These are phyloP conservation scores for Pelmatolapia mariae DNA, from an alignment of 2,113 vertebrate species.

Conservation along the genomic window DNA sequence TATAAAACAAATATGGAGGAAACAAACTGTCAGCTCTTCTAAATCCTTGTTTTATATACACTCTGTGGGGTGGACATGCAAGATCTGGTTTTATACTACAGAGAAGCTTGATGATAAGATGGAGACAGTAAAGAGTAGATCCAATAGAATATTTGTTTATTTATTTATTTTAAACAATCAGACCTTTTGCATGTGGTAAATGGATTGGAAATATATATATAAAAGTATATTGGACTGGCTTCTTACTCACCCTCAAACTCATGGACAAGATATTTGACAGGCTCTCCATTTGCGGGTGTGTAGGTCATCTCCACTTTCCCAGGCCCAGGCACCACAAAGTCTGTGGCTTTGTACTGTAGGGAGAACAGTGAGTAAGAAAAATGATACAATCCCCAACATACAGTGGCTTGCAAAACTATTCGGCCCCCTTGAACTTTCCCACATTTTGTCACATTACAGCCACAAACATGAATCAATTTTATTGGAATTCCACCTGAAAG, in stretches of 20 bases:
- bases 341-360: slow-evolving; percentile 92
- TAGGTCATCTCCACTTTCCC: slow-evolving; percentile 93
- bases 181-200: background rate
- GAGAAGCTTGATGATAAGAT: background rate
- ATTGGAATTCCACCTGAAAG: no score
- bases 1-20: background rate
- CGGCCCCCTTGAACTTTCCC: no score
- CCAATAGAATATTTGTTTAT: background rate
- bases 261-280: slow-evolving; percentile 81
- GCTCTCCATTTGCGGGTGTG: slow-evolving; percentile 78
- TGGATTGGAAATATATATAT: rapidly evolving
- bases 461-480: no score
- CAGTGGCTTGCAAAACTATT: no score
- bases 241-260: slow-evolving; percentile 83
- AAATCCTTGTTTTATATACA: background rate
- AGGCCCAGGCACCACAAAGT: slow-evolving; percentile 93
- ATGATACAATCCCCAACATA: background rate
- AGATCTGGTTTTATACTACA: background rate
- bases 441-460: no score
- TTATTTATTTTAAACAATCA: background rate
- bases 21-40: background rate
- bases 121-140: background rate
- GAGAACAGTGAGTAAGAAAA: background rate
- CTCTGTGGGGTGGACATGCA: background rate
- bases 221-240: background rate